A percentile compares a stretch with the other conserved stretches of the same genome.
Conservation (phyloP, 2,888 invertebrate species). For the Melikaiella ostensackeni region DNA sequence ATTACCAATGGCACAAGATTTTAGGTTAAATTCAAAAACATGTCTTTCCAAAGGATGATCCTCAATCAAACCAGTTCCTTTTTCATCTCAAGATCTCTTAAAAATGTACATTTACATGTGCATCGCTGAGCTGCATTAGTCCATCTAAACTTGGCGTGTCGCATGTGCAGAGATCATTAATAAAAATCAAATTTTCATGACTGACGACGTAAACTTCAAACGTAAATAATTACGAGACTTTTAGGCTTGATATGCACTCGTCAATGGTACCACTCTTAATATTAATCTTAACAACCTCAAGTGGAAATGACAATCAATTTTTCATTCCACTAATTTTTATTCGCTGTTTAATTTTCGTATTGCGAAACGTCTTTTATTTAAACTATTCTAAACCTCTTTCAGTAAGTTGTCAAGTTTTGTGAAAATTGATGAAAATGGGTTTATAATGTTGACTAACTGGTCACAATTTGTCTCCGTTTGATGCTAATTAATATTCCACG, state of each 20-base stretch:
- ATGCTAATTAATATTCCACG: constrained; percentile 28
- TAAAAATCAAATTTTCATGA: constrained; percentile 37
- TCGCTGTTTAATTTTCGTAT: not conserved
- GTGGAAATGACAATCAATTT: not conserved
- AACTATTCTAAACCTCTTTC: not conserved
- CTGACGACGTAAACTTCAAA: constrained; percentile 11
- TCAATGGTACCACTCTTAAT: constrained; percentile 18
- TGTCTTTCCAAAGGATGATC: too few relatives aligned
- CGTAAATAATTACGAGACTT: constrained; percentile 17
- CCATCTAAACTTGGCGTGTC: constrained; percentile 12
- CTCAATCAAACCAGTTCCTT: not conserved
- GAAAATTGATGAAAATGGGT: constrained; percentile 29
- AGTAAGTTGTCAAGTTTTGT: not conserved
- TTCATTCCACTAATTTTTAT: not conserved
- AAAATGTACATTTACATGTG: constrained; percentile 3
- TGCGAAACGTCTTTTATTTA: not conserved
- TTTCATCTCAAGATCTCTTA: not conserved
- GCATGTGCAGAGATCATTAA: constrained; percentile 26
- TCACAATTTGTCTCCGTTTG: constrained; percentile 27
- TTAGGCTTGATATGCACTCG: constrained; percentile 21
- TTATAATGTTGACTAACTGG: constrained; percentile 28
- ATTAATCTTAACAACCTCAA: not conserved
- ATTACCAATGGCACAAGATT: too few relatives aligned
- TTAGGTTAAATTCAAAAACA: too few relatives aligned
- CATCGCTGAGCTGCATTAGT: constrained; percentile 14